Base-by-base conservation (phyloP, 2,888 invertebrate species). In the Drosophila kambysellisi region DNA sequence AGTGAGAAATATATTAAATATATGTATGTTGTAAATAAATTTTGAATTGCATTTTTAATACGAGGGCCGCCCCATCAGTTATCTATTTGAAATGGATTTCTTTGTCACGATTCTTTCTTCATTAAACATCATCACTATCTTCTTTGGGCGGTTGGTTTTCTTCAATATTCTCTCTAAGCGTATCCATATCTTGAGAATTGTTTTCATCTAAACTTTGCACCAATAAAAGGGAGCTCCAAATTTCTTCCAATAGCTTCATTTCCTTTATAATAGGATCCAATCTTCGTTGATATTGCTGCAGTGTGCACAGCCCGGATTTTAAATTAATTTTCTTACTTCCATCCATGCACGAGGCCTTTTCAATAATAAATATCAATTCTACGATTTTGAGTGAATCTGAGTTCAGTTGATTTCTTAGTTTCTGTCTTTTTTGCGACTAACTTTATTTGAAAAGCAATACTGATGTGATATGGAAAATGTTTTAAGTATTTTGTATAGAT, bases 21-120 rank as follows among this genome's bases (percentile, higher is more conserved):
- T 71, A 80, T 81, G 69, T 70, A 70, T 79, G 81, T 70, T 79
- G 80, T 79, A 79, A 79, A 79, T 81, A 79, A 73, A 73, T 25
- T 12, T 30, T 3, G 3, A 41, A 61, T 25, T 53, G 57, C 20
- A 15, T 63, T 77, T 69, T 76, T 52, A 69, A 56, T 80, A 58
- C 12, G 8, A 46, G 0, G 25, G 17, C 17, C 4, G 12, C 20
- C 3, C 29, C 9, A 35, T 8, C 15, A 20, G 11, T 11, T 5
- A 43, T 11, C 2, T 5, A 25, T 9, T 53, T 37, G 2, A n/a
- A 59, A 48, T 9, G 12, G 8, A 53, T n/a, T 3, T 41, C 30
- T 17, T 46, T 20, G 0, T 43, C 17, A 4, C 43, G 20, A 11
- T 11, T 46, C 8, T 2, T 59, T 20, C 39, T 59, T 37, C 1